phyloP scores from a whole-genome alignment of 2,888 invertebrate genomes.

The Phragmatobia fuliginosa region DNA sequence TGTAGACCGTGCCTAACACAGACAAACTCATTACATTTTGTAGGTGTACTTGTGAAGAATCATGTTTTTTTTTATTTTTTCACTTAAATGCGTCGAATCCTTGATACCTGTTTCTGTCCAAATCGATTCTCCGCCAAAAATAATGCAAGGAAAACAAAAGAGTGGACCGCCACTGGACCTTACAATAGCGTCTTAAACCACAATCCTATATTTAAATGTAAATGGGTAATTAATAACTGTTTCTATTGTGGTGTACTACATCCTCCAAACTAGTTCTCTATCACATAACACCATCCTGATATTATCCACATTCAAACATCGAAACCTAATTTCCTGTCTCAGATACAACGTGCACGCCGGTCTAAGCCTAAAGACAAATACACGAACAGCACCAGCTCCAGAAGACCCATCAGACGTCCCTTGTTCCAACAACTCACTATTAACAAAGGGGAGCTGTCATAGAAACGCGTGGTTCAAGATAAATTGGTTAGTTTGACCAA shows the following conservation, averaged over 20 bases:
- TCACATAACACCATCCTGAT: constrained; percentile 62
- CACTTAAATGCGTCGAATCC: no score
- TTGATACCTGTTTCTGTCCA: no score
- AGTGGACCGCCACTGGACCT: no score
- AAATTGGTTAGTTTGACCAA: constrained; percentile 52
- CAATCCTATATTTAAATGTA: no score
- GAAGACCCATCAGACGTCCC: constrained; percentile 52
- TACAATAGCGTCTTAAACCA: no score
- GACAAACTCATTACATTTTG: no score
- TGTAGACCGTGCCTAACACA: no score
- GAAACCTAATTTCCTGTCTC: constrained; percentile 86
- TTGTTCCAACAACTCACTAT: constrained; percentile 14
- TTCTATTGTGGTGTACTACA: neutral
- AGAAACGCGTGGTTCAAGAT: constrained; percentile 51
- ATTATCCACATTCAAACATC: constrained; percentile 75
- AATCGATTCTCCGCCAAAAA: no score
- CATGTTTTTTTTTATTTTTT: no score
- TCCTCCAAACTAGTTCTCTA: constrained; percentile 2
- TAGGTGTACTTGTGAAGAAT: no score
- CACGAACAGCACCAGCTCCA: constrained; percentile 62
- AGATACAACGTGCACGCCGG: constrained; percentile 72
- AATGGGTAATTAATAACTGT: neutral
- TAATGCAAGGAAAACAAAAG: no score
- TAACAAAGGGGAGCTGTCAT: constrained; percentile 43
- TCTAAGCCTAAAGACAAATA: constrained; percentile 83